Base-by-base conservation (phyloP, 2,113 vertebrate species). In the Caracal caracal region DNA sequence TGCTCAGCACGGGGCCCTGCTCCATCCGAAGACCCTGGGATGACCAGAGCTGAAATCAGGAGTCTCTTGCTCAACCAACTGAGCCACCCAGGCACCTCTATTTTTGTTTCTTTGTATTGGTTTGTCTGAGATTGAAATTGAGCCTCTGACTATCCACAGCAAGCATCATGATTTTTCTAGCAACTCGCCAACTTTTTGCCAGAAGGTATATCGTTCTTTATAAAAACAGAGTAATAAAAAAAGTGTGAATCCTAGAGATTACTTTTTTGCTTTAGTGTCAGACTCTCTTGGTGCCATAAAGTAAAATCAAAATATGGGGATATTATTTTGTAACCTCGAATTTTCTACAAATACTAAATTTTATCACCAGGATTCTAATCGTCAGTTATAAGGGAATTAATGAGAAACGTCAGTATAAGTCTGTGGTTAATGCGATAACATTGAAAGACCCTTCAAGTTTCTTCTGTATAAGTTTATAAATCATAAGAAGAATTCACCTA, bases 221-320 rank as follows among this genome's bases (percentile, higher is more conserved):
- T 73, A 43, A 94, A 92, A 90, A 87, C 51, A 79, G 82, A 53
- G 12, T 24, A 68, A 70, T 56, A 94, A 92, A 63, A 83, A 75
- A 75, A 51, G 43, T 79, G 10, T 51, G 53, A 61, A 19, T 17
- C 33, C 28, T 26, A 79, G 19, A 53, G 43, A 94, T 88, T 56
- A 68, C 33, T 87, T 37, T 78, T 79, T 75, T 90, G 22, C 10
- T 75, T 89, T 65, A 47, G 7, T 71, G 83, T 4, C 70, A 83
- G 47, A 68, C 22, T 87, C 20, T 59, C 30, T 22, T 90, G 22
- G 53, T 90, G 2, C n/a, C 22, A 78, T 79, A 2, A n/a, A 79
- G 9, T 81, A 93, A 73, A 78, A 78, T 56, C 81, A 79, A 61
- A 90, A 61, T 43, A 40, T 71, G 33, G 0, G 6, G 15, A 17